Conservation (phyloP, 2,888 invertebrate genomes). For the Zonitis immaculata region DNA sequence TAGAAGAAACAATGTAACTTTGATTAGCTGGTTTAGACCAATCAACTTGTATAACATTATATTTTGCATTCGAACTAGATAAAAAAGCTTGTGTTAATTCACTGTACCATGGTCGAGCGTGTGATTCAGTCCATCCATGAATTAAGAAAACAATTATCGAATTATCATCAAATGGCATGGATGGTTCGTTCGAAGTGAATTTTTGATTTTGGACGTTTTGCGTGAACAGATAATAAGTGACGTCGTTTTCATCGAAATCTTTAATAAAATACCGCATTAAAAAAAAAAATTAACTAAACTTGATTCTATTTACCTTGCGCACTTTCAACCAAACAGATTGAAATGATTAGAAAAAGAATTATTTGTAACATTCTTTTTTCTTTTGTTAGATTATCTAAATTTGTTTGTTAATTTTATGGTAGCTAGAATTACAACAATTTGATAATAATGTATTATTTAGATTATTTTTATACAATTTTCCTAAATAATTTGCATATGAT, state of each 20-base stretch:
- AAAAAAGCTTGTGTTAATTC: conserved; percentile 11
- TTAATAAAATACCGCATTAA: not conserved
- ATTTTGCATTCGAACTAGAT: not conserved
- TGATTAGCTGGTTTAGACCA: conserved; percentile 10
- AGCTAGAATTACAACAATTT: too few relatives aligned
- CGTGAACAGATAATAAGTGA: not conserved
- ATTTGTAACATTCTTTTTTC: too few relatives aligned
- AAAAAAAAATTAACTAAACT: not conserved
- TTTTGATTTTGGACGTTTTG: not conserved
- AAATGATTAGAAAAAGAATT: too few relatives aligned
- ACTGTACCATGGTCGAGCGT: conserved; percentile 12
- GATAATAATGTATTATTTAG: too few relatives aligned
- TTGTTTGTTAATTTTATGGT: too few relatives aligned
- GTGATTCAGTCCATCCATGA: conserved; percentile 17
- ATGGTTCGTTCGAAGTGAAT: not conserved
- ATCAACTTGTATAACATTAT: conserved; percentile 17
- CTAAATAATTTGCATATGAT: too few relatives aligned
- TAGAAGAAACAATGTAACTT: conserved; percentile 7
- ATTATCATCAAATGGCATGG: not conserved
- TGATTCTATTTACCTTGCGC: not conserved
- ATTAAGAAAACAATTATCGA: conserved; percentile 16
- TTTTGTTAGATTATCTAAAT: too few relatives aligned
- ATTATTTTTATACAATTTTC: too few relatives aligned
- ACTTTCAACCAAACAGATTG: too few relatives aligned
- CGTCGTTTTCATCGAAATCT: not conserved